Evolutionary conservation across 2,888 invertebrate genomes (phyloP), one percentile per base, ranked within the genome.

Genomic region (Pandemis corylana): DNA sequence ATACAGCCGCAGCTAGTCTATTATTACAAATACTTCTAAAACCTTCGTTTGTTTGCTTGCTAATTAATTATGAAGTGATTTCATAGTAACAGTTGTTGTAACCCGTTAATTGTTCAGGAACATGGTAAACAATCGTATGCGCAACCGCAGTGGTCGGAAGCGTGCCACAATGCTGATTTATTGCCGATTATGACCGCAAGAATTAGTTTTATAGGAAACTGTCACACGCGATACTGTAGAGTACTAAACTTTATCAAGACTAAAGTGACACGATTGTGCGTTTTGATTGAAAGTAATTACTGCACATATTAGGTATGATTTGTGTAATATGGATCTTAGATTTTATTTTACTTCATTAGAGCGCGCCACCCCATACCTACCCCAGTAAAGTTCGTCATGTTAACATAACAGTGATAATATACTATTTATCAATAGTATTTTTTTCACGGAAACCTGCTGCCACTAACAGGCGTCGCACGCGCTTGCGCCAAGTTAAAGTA

Each of bases 401-500:
- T 51, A 51, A 7, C 4, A n/a, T 51, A 12, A n/a, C 12, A 51
- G 51, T 51, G n/a, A 51, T 51, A 51, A 51, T 13, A 51, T 7
- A 51, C 51, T 0, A 2, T 46, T 46, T 46, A 12, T 56, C 9
- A 15, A 7, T 56, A 56, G 7, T 20, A 20, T 56, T 56, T 56
- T 56, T 56, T 56, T 20, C 13, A 13, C 64, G 64, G 46, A 66
- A 66, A 49, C 36, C 36, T 7, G 9, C 49, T 36, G 13, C 3
- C 53, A 51, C 67, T 67, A 53, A 74, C 13, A 42, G 36, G 7
- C n/a, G 53, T 13, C 28, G 5, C 65, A 59, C 68, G 46, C 15
- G 59, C 64, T 67, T 59, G 41, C 63, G 49, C 68, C 64, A 73
- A 65, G 7, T 10, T 28, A 13, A 64, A 49, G 59, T 74, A 74